Evolutionary conservation across 2,888 invertebrate species (phyloP).

Genomic region (Oscheius sp.): DNA sequence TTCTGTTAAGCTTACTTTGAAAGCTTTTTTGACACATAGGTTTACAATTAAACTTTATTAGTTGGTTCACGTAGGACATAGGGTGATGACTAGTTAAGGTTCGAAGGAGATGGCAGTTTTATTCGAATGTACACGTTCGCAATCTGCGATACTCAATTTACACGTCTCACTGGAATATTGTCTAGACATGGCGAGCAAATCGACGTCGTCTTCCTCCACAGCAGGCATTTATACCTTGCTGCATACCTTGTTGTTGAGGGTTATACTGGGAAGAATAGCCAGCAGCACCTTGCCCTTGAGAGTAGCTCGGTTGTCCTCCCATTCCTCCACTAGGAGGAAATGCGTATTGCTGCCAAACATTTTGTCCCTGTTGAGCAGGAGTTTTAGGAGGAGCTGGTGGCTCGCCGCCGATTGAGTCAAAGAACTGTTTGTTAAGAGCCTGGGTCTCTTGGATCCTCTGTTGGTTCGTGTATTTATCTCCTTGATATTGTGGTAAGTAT

Average conservation of each 20-base stretch:
- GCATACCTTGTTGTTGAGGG: neutral
- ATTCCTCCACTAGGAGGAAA: neutral
- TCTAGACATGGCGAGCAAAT: constrained; percentile 14
- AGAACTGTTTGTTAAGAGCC: constrained; percentile 60
- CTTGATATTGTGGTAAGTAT: constrained; percentile 65
- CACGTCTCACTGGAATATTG: neutral
- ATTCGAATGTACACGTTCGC: constrained; percentile 26
- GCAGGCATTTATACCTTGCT: neutral
- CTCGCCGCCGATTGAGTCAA: constrained; percentile 60
- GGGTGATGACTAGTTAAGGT: too few relatives aligned
- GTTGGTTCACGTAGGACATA: too few relatives aligned
- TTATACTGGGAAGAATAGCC: constrained; percentile 1
- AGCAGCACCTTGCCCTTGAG: neutral
- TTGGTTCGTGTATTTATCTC: constrained; percentile 62
- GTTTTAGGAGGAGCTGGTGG: constrained; percentile 52
- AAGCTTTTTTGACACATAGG: too few relatives aligned
- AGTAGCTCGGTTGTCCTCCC: neutral
- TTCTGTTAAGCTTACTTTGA: too few relatives aligned
- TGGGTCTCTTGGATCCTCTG: constrained; percentile 60
- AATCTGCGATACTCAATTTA: constrained; percentile 23
- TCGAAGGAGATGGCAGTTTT: constrained; percentile 19
- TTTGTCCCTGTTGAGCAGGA: constrained; percentile 50
- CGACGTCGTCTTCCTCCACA: constrained; percentile 17
- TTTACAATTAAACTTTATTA: too few relatives aligned
- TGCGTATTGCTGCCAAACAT: constrained; percentile 6